These are phyloP conservation scores for Palythoa grandis DNA, from an alignment of 92 coral and sea anemone species.

Conservation along the genomic window DNA sequence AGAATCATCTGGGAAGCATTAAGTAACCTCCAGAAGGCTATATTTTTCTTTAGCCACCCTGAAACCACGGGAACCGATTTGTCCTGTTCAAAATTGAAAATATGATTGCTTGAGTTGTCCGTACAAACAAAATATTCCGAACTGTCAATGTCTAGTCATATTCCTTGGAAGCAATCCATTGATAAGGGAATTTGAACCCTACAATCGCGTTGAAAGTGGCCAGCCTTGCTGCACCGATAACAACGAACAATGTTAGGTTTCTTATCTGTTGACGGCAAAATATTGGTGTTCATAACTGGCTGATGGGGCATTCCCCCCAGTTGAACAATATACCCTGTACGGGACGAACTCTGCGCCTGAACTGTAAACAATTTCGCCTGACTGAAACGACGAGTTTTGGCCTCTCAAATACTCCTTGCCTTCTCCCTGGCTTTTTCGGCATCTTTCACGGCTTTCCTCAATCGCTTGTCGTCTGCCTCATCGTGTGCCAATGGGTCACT, in stretches of 20 bases:
- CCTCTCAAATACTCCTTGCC: neutral
- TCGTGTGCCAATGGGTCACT: constrained; percentile 38
- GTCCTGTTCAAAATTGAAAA: neutral
- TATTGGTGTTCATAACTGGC: neutral
- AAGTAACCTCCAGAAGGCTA: neutral
- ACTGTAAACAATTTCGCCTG: neutral
- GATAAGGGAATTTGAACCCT: neutral
- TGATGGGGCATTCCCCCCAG: neutral
- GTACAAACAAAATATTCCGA: neutral
- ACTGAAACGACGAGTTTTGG: neutral
- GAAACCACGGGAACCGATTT: neutral
- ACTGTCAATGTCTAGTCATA: neutral
- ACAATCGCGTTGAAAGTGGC: neutral
- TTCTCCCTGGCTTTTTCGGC: constrained; percentile 42
- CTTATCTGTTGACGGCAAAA: neutral
- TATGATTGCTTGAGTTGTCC: neutral
- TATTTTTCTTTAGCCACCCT: neutral
- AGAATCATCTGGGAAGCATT: neutral
- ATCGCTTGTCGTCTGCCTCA: constrained; percentile 37
- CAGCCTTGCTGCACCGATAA: neutral
- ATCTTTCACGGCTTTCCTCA: constrained; percentile 41
- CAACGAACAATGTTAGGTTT: neutral
- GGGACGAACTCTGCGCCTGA: neutral
- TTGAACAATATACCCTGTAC: neutral
- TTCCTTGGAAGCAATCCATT: neutral